Base-by-base conservation (phyloP, 2,113 vertebrate species). In the Entelurus aequoreus region DNA sequence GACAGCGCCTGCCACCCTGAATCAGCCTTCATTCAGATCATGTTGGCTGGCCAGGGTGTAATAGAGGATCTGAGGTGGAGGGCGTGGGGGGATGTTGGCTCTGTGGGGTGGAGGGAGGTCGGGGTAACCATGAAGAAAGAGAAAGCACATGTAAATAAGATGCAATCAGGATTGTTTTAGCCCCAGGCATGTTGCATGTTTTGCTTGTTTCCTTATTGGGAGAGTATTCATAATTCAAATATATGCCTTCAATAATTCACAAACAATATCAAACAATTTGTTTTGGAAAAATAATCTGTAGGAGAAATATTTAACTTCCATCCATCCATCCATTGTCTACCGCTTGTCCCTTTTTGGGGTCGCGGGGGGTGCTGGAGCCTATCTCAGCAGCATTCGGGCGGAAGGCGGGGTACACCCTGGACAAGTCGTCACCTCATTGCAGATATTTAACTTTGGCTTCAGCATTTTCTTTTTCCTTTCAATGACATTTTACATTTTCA, bases 161-260 rank as follows among this genome's bases (percentile, higher is more conserved):
- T 83, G 78, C 74, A 53, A 75, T 75, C 67, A 74, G 63, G 58
- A 75, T 67, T 79, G 71, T 68, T 72, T 71, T 72, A 83, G 85
- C 86, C 81, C 81, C 48, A 49, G 84, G 80, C 83, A 77, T 68
- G 69, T 65, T 59, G 76, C 62, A 79, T 76, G 81, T 78, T 88
- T 76, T 68, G 74, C 76, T 79, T 66, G 72, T 78, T 78, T 88
- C 74, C 78, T 75, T 78, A 75, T 79, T 76, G 74, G 83, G 81
- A 76, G 71, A 80, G 80, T 82, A 84, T 85, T 89, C 83, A 81
- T 86, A 84, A 88, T 89, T 88, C 77, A 88, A 82, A 88, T 87
- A 53, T 70, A 72, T 76, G 72, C 66, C 60, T 84, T 87, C 66
- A 86, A 89, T 87, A 86, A 88, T 89, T 89, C 56, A 89, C 65